phyloP scores from a whole-genome alignment of 1,140 invertebrate species.

The Camponotus pennsylvanicus region DNA sequence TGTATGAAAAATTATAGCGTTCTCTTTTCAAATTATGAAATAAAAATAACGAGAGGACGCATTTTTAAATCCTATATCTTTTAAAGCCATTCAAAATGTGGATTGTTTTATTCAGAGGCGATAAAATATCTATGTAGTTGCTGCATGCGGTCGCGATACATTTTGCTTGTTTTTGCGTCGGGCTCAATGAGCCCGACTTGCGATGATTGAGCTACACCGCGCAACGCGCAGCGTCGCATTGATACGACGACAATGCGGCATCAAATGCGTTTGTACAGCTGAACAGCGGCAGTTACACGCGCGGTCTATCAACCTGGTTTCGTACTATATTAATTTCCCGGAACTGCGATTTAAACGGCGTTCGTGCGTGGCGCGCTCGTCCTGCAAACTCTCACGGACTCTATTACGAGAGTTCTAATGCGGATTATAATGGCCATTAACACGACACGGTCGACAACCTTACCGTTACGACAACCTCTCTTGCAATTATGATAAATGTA shows the following conservation, averaged over 20 bases:
- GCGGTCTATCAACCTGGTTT: slow-evolving; percentile 45
- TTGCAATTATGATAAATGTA: slow-evolving; percentile 50
- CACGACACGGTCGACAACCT: slow-evolving; percentile 52
- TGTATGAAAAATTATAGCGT: not conserved
- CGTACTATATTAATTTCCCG: slow-evolving; percentile 57
- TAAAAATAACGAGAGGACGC: not conserved
- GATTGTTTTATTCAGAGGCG: slow-evolving; percentile 18
- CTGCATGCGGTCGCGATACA: not conserved
- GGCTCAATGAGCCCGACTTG: slow-evolving; percentile 24
- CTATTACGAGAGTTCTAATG: slow-evolving; percentile 57
- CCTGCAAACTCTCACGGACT: slow-evolving; percentile 50
- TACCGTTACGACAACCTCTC: slow-evolving; percentile 52
- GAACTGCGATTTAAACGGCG: slow-evolving; percentile 55
- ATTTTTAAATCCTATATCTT: not conserved
- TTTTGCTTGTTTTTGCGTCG: slow-evolving; percentile 33
- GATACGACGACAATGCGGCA: slow-evolving; percentile 50
- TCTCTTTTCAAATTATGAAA: not conserved
- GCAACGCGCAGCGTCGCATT: not conserved
- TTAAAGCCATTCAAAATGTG: not conserved
- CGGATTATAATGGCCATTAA: slow-evolving; percentile 57
- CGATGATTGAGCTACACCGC: slow-evolving; percentile 32
- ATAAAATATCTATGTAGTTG: slow-evolving; percentile 30
- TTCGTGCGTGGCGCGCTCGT: slow-evolving; percentile 45
- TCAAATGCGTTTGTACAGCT: slow-evolving; percentile 51
- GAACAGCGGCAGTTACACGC: slow-evolving; percentile 31